Evolutionary conservation across 2,888 invertebrate species (phyloP).

Genomic region (Tenthredo distinguenda): DNA sequence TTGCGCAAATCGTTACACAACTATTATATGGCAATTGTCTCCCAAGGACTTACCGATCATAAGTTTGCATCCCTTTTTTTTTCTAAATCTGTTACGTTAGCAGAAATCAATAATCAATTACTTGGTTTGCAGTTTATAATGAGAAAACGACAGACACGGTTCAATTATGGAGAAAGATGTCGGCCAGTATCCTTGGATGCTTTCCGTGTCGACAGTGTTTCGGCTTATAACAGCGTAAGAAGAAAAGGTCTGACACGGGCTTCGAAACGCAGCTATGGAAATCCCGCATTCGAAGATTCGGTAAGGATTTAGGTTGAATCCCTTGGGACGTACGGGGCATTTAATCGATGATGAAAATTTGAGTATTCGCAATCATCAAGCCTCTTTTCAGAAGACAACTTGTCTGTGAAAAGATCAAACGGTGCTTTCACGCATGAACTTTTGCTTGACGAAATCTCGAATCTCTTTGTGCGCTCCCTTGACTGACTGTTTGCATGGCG

Average conservation of each 20-base stretch:
- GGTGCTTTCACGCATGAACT: constrained; percentile 13
- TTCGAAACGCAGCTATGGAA: constrained; percentile 93
- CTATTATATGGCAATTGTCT: constrained; percentile 75
- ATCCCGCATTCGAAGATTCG: constrained; percentile 94
- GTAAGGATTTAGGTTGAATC: constrained; percentile 78
- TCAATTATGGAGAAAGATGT: constrained; percentile 92
- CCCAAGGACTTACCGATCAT: constrained; percentile 78
- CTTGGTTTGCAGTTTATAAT: constrained; percentile 85
- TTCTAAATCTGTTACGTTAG: constrained; percentile 60
- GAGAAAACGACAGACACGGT: constrained; percentile 89
- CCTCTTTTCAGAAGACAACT: not conserved
- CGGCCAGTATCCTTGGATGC: constrained; percentile 93
- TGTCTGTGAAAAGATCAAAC: constrained; percentile 40
- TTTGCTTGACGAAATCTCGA: constrained; percentile 23
- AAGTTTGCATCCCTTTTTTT: constrained; percentile 75
- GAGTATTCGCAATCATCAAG: constrained; percentile 16
- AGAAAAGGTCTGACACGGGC: constrained; percentile 86
- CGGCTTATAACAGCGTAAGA: constrained; percentile 88
- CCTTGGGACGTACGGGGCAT: not conserved
- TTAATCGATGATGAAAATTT: not conserved
- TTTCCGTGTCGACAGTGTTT: constrained; percentile 94
- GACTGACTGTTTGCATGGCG: constrained; percentile 41
- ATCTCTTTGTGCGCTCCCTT: not conserved
- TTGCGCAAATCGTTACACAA: not conserved
- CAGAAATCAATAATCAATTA: constrained; percentile 31